These are phyloP conservation scores for Endomychus coccineus DNA, from an alignment of 2,888 invertebrate species.

Conservation along the genomic window DNA sequence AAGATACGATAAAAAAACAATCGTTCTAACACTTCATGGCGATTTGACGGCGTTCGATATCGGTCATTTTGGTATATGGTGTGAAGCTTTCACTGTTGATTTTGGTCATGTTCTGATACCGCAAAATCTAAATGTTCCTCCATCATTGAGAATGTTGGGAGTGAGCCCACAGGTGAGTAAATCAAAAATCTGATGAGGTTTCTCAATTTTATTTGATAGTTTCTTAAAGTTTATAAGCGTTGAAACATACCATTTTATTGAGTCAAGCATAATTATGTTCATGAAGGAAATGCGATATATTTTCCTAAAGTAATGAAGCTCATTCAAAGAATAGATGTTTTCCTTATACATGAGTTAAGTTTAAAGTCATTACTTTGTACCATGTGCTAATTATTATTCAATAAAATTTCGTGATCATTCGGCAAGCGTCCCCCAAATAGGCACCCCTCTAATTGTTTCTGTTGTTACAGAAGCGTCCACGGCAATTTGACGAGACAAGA, in stretches of 20 bases:
- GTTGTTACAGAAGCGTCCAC: slow-evolving; percentile 44
- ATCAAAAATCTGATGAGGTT: too few species aligned
- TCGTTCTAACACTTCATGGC: slow-evolving; percentile 81
- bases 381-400: too few species aligned
- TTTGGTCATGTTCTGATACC: slow-evolving; percentile 82
- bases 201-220: too few species aligned
- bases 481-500: slow-evolving; percentile 32
- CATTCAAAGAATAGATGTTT: too few species aligned
- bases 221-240: too few species aligned
- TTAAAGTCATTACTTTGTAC: too few species aligned
- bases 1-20: slow-evolving; percentile 77
- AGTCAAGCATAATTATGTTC: too few species aligned
- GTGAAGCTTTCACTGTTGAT: slow-evolving; percentile 87
- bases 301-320: too few species aligned
- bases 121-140: slow-evolving; percentile 71
- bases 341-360: too few species aligned
- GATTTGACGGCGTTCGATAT: slow-evolving; percentile 88
- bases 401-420: too few species aligned
- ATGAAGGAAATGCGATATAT: too few species aligned
- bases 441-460: slow-evolving; percentile 27
- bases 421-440: background rate
- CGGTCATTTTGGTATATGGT: slow-evolving; percentile 90
- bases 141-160: slow-evolving; percentile 87
- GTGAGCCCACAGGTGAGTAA: slow-evolving; percentile 83
- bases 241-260: too few species aligned